Percentiles rank a stretch among this genome's conserved stretches.
phyloP scores from a whole-genome alignment of 1,140 invertebrate species.

The Panulirus ornatus region DNA sequence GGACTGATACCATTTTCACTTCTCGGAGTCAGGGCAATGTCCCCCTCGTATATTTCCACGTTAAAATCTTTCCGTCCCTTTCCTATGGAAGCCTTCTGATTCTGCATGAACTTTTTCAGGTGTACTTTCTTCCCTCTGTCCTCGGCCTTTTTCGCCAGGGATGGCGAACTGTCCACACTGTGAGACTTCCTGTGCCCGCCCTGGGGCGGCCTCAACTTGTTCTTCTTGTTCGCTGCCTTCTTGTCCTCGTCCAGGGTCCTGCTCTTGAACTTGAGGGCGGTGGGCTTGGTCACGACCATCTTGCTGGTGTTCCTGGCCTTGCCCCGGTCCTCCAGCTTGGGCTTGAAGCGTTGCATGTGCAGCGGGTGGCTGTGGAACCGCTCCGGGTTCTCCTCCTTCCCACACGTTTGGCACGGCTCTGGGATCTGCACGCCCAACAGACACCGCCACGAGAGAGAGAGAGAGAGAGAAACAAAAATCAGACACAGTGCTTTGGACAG shows the following conservation, averaged over 20 bases:
- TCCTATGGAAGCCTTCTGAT: constrained; percentile 68
- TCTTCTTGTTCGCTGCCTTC: constrained; percentile 77
- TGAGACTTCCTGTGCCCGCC: not conserved
- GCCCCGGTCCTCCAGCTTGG: constrained; percentile 52
- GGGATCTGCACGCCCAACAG: constrained; percentile 78
- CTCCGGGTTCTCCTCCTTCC: constrained; percentile 81
- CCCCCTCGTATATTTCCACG: constrained; percentile 67
- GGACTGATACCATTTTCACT: constrained; percentile 22
- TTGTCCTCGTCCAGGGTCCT: constrained; percentile 75
- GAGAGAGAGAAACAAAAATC: too few relatives aligned
- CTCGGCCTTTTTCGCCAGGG: constrained; percentile 77
- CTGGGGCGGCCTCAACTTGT: constrained; percentile 78
- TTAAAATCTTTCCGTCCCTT: constrained; percentile 66
- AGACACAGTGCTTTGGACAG: not conserved
- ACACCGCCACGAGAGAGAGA: not conserved
- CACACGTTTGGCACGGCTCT: constrained; percentile 82
- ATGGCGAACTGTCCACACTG: constrained; percentile 41
- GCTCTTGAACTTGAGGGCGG: constrained; percentile 80
- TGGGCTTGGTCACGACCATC: constrained; percentile 80
- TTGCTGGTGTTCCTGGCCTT: constrained; percentile 72
- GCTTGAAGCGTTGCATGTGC: constrained; percentile 68
- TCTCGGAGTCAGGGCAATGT: constrained; percentile 2
- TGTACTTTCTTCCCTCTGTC: constrained; percentile 77
- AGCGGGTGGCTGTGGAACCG: constrained; percentile 82
- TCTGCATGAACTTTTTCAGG: constrained; percentile 44